A percentile compares a stretch with the other conserved stretches of the same genome.
Evolutionary conservation across 2,797 vertebrate genomes (phyloP).

Genomic region (Yasuhikotakia modesta): DNA sequence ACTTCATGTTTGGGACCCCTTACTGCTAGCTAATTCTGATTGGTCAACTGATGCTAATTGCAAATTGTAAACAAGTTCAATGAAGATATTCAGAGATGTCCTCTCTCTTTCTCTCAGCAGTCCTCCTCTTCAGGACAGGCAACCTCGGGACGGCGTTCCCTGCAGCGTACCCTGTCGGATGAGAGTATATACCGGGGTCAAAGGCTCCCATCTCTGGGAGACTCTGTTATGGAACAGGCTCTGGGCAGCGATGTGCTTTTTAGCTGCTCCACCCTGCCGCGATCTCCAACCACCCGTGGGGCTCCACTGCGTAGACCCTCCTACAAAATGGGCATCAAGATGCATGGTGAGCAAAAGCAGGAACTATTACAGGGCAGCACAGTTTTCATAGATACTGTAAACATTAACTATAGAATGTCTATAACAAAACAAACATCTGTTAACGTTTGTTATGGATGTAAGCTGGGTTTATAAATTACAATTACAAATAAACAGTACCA

Average conservation of each 20-base stretch:
- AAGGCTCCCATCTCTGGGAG: conserved; percentile 84
- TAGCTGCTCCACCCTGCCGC: conserved; percentile 90
- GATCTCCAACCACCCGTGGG: conserved; percentile 92
- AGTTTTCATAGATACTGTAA: too few relatives aligned
- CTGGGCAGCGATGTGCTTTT: conserved; percentile 90
- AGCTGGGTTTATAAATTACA: too few relatives aligned
- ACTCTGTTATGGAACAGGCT: conserved; percentile 79
- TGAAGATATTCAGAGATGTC: background rate
- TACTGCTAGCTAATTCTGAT: background rate
- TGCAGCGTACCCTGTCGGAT: conserved; percentile 95
- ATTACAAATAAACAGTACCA: too few relatives aligned
- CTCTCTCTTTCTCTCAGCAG: background rate
- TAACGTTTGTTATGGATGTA: too few relatives aligned
- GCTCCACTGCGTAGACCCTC: conserved; percentile 91
- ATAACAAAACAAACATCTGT: too few relatives aligned
- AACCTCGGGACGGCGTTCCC: conserved; percentile 83
- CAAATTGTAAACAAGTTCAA: background rate
- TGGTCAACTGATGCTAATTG: too few relatives aligned
- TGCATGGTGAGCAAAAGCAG: conserved; percentile 80
- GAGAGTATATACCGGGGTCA: conserved; percentile 97
- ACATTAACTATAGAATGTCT: too few relatives aligned
- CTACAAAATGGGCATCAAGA: conserved; percentile 93
- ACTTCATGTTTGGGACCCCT: too few relatives aligned
- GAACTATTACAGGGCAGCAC: background rate
- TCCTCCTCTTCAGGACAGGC: conserved; percentile 79